Base-by-base conservation (phyloP, 2,113 vertebrate genomes). In the Larimichthys polyactis region DNA sequence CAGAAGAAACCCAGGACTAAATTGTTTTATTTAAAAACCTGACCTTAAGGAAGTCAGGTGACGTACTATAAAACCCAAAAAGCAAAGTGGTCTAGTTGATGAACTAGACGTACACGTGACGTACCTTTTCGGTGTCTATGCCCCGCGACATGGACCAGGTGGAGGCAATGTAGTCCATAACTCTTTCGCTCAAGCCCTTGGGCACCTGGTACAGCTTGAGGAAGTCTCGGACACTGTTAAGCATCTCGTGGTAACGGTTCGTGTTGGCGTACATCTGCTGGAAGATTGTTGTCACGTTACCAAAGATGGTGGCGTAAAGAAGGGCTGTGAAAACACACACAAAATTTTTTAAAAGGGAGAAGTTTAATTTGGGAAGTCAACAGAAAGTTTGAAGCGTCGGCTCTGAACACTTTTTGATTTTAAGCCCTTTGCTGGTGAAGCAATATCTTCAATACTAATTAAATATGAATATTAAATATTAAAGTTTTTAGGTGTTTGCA, bases 201-300 rank as follows among this genome's bases (percentile, higher is more conserved):
- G 98, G 98, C 67, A 99, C 98, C 94, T 99, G 98, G 93, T 99
- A 99, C 78, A 99, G 98, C 87, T 99, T 99, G 59, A 99, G 96
- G 88, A 99, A 99, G 91, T 99, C 98, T 11, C 98, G 95, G 17
- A 99, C 98, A 0, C 98, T 99, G 93, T 99, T 99, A 65, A 99
- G 95, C 98, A 99, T 99, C 95, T 99, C 98, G 0, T 99, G 98
- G 63, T 99, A 99, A n/a, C 98, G 96, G 89, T 99, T 99, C 3
- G 98, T 99, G 93, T 99, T 99, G 79, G 98, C 98, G 0, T 99
- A 99, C 98, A 99, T 99, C 94, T 99, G 98, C 94, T 99, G 98
- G 95, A 99, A 99, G 91, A 99, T 99, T 32, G 98, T 99, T 8
- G 98, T 99, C 93, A 99, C 98, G 0, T 99, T 99, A 94, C 98